These are phyloP conservation scores for Leistus spinibarbis DNA, from an alignment of 2,888 invertebrate genomes.

Conservation along the genomic window DNA sequence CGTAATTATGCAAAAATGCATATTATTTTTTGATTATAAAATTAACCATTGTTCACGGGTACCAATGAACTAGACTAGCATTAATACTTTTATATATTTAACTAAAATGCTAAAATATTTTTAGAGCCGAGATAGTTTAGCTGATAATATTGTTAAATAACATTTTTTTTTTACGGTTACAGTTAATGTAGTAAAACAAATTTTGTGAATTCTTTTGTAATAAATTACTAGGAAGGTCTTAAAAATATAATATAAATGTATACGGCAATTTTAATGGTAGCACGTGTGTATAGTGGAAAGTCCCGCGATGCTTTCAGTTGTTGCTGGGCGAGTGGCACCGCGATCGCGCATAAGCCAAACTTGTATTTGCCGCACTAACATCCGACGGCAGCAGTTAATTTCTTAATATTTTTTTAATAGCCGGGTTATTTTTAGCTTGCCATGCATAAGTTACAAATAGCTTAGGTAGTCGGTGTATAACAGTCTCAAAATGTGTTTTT, in stretches of 20 bases:
- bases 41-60: neutral
- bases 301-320: neutral
- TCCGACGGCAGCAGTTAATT: conserved; percentile 9
- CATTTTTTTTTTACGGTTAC: neutral
- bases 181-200: neutral
- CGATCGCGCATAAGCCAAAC: conserved; percentile 16
- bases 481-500: too few species aligned
- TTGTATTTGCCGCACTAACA: conserved; percentile 19
- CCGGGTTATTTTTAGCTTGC: neutral
- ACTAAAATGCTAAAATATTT: neutral
- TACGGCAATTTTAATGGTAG: neutral
- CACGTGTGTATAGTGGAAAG: conserved; percentile 27
- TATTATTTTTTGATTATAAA: neutral
- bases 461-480: too few species aligned
- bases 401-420: neutral
- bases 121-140: neutral
- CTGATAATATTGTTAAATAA: neutral
- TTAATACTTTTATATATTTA: neutral
- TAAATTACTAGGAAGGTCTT: neutral
- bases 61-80: neutral
- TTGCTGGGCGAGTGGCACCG: conserved; percentile 10
- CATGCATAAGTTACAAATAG: neutral
- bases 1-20: neutral
- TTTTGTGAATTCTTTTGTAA: neutral
- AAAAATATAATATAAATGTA: conserved; percentile 6